These are phyloP conservation scores for Selenia dentaria DNA, from an alignment of 2,888 invertebrate genomes.

Conservation along the genomic window DNA sequence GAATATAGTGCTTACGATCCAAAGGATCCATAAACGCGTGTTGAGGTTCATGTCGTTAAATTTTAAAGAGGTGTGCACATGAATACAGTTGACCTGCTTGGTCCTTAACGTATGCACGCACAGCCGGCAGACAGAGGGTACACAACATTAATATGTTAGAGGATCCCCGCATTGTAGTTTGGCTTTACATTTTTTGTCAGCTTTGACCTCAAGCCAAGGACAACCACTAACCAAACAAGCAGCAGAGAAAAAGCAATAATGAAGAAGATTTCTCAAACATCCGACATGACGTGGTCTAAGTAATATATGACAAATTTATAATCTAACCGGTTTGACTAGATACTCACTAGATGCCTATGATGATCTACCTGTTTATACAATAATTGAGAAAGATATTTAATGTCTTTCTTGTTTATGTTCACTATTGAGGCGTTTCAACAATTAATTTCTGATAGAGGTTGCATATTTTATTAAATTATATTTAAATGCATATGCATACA, in stretches of 20 bases:
- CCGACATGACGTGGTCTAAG: constrained; percentile 8
- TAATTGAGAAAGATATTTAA: too few relatives aligned
- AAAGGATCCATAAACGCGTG: too few relatives aligned
- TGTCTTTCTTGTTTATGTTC: too few relatives aligned
- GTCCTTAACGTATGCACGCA: constrained; percentile 52
- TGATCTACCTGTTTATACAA: too few relatives aligned
- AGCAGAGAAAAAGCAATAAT: constrained; percentile 4
- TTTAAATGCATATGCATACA: too few relatives aligned
- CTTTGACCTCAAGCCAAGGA: constrained; percentile 43
- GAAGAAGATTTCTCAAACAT: constrained; percentile 11
- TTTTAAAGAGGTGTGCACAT: constrained; percentile 40
- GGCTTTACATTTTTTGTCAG: constrained; percentile 34
- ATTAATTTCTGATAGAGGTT: too few relatives aligned
- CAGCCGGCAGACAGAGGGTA: constrained; percentile 38
- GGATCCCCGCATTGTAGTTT: constrained; percentile 31
- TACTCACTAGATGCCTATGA: too few relatives aligned
- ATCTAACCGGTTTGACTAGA: constrained; percentile 12
- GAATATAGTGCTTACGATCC: too few relatives aligned
- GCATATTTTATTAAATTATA: too few relatives aligned
- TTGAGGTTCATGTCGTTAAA: too few relatives aligned
- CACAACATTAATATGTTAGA: constrained; percentile 37
- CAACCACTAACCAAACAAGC: constrained; percentile 31
- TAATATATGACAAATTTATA: constrained; percentile 10
- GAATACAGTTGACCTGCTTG: constrained; percentile 59
- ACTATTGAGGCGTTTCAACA: too few relatives aligned